These are phyloP conservation scores for Spinus olivaceus DNA, from an alignment of 2,797 vertebrate species.

Conservation along the genomic window DNA sequence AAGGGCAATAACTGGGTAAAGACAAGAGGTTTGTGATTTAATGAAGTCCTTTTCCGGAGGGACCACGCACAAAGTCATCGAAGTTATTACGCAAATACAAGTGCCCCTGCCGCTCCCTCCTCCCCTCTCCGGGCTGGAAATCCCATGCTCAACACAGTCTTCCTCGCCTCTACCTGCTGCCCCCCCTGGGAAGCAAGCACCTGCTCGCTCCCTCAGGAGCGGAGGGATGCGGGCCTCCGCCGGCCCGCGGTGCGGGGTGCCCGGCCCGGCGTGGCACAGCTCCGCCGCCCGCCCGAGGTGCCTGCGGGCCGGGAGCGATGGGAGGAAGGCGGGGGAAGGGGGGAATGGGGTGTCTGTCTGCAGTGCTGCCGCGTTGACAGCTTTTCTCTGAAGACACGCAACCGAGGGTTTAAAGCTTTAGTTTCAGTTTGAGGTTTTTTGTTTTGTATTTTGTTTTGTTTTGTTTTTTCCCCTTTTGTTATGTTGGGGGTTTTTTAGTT, in stretches of 20 bases:
- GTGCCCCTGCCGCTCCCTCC: not conserved
- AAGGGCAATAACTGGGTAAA: conserved; percentile 46
- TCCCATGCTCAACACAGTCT: not conserved
- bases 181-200: not conserved
- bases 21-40: conserved; percentile 50
- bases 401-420: not conserved
- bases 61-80: not conserved
- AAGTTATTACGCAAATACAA: not conserved
- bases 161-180: not conserved
- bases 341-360: too few relatives aligned
- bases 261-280: not conserved
- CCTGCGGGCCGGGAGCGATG: not conserved
- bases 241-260: not conserved
- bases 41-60: conserved; percentile 39
- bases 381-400: not conserved
- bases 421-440: not conserved
- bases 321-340: rapidly evolving
- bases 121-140: not conserved
- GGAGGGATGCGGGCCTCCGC: not conserved
- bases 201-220: not conserved
- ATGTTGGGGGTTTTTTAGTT: not conserved
- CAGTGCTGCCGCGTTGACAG: not conserved
- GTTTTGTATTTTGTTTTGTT: too few relatives aligned
- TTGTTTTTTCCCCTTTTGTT: too few relatives aligned
- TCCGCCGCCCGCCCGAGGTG: not conserved